Conservation (phyloP, 1,140 invertebrate genomes). For the Anastatus disparis region DNA sequence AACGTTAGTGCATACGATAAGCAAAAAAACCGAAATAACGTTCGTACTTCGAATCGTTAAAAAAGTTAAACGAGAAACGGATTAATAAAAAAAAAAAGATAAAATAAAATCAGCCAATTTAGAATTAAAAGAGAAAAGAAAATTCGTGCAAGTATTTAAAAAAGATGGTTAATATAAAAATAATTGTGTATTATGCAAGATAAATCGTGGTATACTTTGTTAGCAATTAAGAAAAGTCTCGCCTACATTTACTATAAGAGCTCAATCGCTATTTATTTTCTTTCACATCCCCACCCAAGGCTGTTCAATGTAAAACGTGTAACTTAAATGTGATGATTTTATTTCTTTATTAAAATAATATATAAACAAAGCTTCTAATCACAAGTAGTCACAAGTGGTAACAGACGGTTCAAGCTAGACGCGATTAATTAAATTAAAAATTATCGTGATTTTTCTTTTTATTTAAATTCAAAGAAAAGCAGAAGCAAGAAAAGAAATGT, state of each 20-base stretch:
- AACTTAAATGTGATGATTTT: too few species aligned
- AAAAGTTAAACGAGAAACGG: too few species aligned
- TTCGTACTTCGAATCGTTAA: too few species aligned
- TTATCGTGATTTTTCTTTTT: not conserved
- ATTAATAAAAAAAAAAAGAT: too few species aligned
- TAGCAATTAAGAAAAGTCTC: conserved; percentile 36
- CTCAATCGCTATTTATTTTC: conserved; percentile 14
- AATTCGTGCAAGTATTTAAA: conserved; percentile 12
- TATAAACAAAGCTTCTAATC: too few species aligned
- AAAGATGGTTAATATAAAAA: not conserved
- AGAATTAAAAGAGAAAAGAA: not conserved
- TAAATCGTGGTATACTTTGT: conserved; percentile 10
- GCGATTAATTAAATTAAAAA: too few species aligned
- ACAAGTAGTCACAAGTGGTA: not conserved
- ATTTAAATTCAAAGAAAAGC: too few species aligned
- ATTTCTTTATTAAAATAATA: too few species aligned
- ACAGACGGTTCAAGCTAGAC: not conserved
- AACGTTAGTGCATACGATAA: conserved; percentile 8
- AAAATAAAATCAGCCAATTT: conserved; percentile 5
- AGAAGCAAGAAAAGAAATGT: not conserved
- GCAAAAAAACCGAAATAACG: not conserved
- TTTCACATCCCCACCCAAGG: conserved; percentile 10
- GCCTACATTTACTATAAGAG: conserved; percentile 27
- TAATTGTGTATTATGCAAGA: not conserved
- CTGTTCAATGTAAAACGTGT: conserved; percentile 24